Evolutionary conservation across 2,113 vertebrate species (phyloP).

Genomic region (Lagopus leucura): DNA sequence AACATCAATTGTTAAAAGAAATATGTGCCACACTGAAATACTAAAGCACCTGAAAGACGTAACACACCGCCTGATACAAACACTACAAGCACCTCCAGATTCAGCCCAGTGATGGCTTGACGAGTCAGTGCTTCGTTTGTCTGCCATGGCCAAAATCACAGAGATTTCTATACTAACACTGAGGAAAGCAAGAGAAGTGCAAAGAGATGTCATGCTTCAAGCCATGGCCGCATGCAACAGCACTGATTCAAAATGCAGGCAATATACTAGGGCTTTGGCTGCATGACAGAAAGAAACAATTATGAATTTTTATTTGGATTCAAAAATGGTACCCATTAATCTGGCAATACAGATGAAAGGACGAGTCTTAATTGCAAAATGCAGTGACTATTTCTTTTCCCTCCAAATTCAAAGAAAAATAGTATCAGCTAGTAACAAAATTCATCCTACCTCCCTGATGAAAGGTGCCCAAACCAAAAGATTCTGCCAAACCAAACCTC

Average conservation of each 20-base stretch:
- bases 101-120: slow-evolving; percentile 15
- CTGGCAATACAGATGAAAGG: not conserved
- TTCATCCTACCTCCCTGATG: not conserved
- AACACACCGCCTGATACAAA: slow-evolving; percentile 33
- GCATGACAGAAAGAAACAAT: not conserved
- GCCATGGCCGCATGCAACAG: not conserved
- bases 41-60: slow-evolving; percentile 26
- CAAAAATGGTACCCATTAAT: not conserved
- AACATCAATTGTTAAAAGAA: slow-evolving; percentile 50
- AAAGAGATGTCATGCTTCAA: not conserved
- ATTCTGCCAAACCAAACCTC: not conserved
- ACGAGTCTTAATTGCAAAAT: not conserved
- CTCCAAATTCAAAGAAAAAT: not conserved
- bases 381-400: not conserved
- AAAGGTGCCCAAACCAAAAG: not conserved
- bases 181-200: not conserved
- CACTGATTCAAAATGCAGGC: not conserved
- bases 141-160: slow-evolving; percentile 12
- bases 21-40: slow-evolving; percentile 23
- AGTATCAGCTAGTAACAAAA: not conserved
- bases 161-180: not conserved
- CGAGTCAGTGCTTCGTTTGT: slow-evolving; percentile 10
- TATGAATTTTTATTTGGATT: not conserved
- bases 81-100: slow-evolving; percentile 44
- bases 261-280: not conserved